Evolutionary conservation across 2,113 vertebrate genomes (phyloP).

Genomic region (Thinocorus orbignyianus): DNA sequence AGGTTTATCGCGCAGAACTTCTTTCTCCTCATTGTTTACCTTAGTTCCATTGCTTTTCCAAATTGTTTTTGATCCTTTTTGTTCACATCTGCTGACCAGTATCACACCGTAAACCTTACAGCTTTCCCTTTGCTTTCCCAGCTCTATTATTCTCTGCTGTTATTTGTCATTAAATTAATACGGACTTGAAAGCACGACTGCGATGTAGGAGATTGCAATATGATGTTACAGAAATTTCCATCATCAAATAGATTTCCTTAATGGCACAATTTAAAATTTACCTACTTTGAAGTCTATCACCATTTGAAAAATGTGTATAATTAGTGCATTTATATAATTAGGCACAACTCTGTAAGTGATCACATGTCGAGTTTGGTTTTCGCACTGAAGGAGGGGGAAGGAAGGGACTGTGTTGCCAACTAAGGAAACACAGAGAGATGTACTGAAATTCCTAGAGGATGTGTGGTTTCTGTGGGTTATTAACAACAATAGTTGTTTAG

Average conservation of each 20-base stretch:
- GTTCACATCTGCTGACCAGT: slow-evolving; percentile 13
- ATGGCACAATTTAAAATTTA: slow-evolving; percentile 46
- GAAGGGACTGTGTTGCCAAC: neutral
- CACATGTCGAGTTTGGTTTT: slow-evolving; percentile 14
- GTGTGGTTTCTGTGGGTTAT: neutral
- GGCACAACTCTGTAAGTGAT: slow-evolving; percentile 21
- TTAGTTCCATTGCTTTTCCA: neutral
- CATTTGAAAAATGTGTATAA: slow-evolving; percentile 39
- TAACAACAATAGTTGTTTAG: no score
- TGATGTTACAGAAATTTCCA: slow-evolving; percentile 28
- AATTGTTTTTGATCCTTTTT: neutral
- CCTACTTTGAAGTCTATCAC: slow-evolving; percentile 45
- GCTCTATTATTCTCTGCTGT: neutral
- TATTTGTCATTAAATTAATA: slow-evolving; percentile 50
- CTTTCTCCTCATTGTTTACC: neutral
- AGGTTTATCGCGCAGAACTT: neutral
- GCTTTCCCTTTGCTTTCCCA: slow-evolving; percentile 17
- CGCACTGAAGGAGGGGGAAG: neutral
- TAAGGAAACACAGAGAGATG: neutral
- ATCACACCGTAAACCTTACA: neutral
- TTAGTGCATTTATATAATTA: slow-evolving; percentile 53
- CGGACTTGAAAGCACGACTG: slow-evolving; percentile 41
- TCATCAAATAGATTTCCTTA: slow-evolving; percentile 41
- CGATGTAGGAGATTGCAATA: neutral
- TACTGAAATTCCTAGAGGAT: slow-evolving; percentile 6